Base-by-base conservation (phyloP, 2,888 invertebrate genomes). In the Chelonus formosanus region DNA sequence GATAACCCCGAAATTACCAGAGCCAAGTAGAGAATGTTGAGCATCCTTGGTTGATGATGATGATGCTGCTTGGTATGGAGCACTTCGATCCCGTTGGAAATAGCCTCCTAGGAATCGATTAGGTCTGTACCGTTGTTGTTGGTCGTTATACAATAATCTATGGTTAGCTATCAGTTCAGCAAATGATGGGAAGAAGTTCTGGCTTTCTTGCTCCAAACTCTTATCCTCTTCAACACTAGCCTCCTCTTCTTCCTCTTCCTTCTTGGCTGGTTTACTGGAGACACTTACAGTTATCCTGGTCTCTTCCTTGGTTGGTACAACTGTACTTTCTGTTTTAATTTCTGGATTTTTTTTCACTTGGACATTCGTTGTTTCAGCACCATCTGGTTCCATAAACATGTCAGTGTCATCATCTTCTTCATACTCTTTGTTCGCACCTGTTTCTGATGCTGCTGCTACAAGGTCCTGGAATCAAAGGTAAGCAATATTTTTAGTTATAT, bases 1-100 rank as follows among this genome's bases (percentile, higher is more conserved):
- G 58, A 95, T 91, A 0, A 95, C 93, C 0, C 94, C 94, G 76
- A 95, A 95, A 83, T 94, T 94, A 1, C 94, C 94, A 0, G 94
- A 94, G 10, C 78, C 78, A 4, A 95, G 84, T 8, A 94, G 86
- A 53, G 90, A 88, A 32, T 89, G 87, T 73, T 89, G 88, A 2
- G 83, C 83, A 36, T 88, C 66, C 50, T 81, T 83, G 10, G 71
- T 63, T 1, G 73, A 67, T 3, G 77, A 67, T 3, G 77, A 71
- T 0, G 83, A 75, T 3, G 80, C 73, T 0, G 78, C 48, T 60
- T 78, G 79, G 62, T 78, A 82, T n/a, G 76, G 71, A 8, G 76
- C 71, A n/a, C 70, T 73, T 3, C 82, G 75, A 40, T 84, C 84
- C 3, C 83, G 78, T 56, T 82, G 81, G 67, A 83, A 79, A 63